Percentiles rank a stretch among this genome's conserved stretches.
These are phyloP conservation scores for Sphyrna mokarran DNA, from an alignment of 2,113 vertebrate species.

Conservation along the genomic window DNA sequence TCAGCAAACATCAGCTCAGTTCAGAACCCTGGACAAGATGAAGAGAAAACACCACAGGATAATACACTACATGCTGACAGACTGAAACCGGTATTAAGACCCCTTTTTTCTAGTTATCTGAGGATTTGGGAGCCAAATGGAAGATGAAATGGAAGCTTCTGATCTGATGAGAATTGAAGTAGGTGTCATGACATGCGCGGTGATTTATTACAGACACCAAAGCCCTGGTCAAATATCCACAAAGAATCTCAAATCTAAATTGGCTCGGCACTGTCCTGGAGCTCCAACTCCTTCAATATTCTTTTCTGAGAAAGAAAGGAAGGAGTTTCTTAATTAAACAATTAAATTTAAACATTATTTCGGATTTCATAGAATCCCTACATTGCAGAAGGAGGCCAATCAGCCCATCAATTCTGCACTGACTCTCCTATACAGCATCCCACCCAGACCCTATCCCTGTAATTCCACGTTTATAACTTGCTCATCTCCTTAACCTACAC, in stretches of 20 bases:
- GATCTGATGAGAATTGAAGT: slow-evolving; percentile 42
- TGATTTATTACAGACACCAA: neutral
- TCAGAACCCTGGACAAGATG: slow-evolving; percentile 42
- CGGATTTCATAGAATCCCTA: neutral
- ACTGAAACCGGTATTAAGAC: slow-evolving; percentile 47
- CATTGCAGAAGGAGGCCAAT: too few species aligned
- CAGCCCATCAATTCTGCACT: too few species aligned
- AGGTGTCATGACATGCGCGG: neutral
- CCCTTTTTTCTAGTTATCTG: slow-evolving; percentile 51
- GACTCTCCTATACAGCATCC: too few species aligned
- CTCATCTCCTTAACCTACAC: too few species aligned
- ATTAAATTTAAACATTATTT: neutral
- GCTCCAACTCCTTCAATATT: neutral
- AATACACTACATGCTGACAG: slow-evolving; percentile 51
- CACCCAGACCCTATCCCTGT: too few species aligned
- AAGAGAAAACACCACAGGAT: slow-evolving; percentile 48
- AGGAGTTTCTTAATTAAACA: neutral
- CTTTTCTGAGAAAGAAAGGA: neutral
- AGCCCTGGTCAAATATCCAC: neutral
- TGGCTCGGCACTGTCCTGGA: neutral
- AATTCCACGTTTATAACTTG: too few species aligned
- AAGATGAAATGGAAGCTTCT: slow-evolving; percentile 46
- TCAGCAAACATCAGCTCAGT: slow-evolving; percentile 60
- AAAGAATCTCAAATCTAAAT: neutral
- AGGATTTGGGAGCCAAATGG: slow-evolving; percentile 52